Percentiles rank a stretch among this genome's conserved stretches.
Evolutionary conservation across 2,888 invertebrate species (phyloP).

Genomic region (Gibbula magus): DNA sequence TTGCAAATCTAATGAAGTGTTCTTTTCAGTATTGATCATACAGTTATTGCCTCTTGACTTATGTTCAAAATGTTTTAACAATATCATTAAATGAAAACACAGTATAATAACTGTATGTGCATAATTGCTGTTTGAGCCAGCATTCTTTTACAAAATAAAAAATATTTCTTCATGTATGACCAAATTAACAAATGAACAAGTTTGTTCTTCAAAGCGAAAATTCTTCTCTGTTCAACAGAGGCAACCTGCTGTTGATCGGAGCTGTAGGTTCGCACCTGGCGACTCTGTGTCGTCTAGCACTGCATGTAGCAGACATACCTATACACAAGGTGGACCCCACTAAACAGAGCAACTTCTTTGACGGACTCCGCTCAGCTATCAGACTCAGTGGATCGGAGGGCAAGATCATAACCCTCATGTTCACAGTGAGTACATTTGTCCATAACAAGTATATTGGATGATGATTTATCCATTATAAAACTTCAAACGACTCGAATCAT

Average conservation of each 20-base stretch:
- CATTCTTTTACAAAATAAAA: too few relatives aligned
- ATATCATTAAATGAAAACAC: too few relatives aligned
- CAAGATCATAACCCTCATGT: conserved; percentile 71
- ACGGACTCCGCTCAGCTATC: conserved; percentile 74
- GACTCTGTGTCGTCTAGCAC: conserved; percentile 72
- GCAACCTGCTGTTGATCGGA: conserved; percentile 73
- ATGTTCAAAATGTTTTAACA: too few relatives aligned
- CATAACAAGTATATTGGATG: too few relatives aligned
- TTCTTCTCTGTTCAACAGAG: conserved; percentile 53
- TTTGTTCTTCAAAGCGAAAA: not conserved
- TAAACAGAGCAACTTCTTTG: conserved; percentile 73
- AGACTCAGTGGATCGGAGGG: conserved; percentile 74
- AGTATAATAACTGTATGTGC: too few relatives aligned
- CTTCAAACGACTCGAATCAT: too few relatives aligned
- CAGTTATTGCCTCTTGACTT: too few relatives aligned
- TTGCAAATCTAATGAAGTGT: too few relatives aligned
- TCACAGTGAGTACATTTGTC: conserved; percentile 64
- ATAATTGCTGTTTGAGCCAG: too few relatives aligned
- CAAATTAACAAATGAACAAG: not conserved
- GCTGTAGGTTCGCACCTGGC: conserved; percentile 73
- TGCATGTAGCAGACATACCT: conserved; percentile 73
- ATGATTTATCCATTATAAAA: too few relatives aligned
- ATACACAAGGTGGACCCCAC: conserved; percentile 71
- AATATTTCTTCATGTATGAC: too few relatives aligned
- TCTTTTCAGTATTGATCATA: too few relatives aligned